Evolutionary conservation across 2,113 vertebrate species (phyloP), one percentile per base, ranked within the genome.

Genomic region (Sceloporus undulatus): DNA sequence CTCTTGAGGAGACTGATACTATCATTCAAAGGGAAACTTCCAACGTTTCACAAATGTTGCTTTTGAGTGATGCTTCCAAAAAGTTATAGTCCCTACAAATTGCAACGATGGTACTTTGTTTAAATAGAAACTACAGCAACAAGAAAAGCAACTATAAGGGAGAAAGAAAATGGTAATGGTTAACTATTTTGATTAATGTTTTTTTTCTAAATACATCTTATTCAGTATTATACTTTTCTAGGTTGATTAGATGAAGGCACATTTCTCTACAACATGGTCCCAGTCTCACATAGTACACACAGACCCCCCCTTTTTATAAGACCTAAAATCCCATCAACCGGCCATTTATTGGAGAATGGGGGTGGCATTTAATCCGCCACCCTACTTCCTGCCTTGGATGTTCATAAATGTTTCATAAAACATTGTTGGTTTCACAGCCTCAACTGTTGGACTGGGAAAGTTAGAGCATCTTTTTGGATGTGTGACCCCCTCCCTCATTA

Each of bases 1-100:
- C 78, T 92, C 34, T 86, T 90, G 91, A 92, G 59, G 84, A 93
- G 77, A 88, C 80, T 0, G 6, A 90, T 85, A 89, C 84, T 89
- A 86, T 79, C 86, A 9, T 71, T 84, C 81, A 87, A 92, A 95
- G 90, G 59, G 79, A 90, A 94, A 94, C 85, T 87, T 94, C 87
- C 16, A 75, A 65, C 79, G 85, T 86, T 86, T 85, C 27, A 87
- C 85, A 92, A 91, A 90, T 85, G 85, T 83, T 92, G 29, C 18
- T 73, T 65, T 93, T 92, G 90, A 38, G 91, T 92, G 48, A 16
- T 92, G 76, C 70, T 89, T 91, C 68, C 86, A 88, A 38, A 91
- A 89, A 74, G 68, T 19, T 68, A 88, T 70, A 90, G 81, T 90
- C 82, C 73, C 85, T 25, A 7, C 92, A 66, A 79, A n/a, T 65